Conservation (phyloP, 2,888 invertebrate species). For the Punctoribates punctum region DNA sequence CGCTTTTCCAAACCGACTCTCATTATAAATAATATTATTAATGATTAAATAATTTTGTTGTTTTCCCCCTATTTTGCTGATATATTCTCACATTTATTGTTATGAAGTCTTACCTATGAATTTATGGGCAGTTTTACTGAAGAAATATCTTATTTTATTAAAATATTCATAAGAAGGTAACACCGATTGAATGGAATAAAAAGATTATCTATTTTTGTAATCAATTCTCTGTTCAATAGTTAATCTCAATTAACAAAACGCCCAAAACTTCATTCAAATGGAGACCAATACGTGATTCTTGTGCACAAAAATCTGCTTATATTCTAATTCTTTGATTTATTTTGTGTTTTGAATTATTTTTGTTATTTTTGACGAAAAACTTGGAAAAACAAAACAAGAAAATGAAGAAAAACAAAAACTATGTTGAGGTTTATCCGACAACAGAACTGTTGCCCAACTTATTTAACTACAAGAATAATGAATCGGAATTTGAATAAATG, state of each 20-base stretch:
- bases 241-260: constrained; percentile 7
- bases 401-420: not conserved
- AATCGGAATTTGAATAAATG: not conserved
- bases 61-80: not conserved
- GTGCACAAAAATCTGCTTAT: not conserved
- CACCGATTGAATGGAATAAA: not conserved
- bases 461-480: not conserved
- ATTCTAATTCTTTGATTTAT: not conserved
- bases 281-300: not conserved
- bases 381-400: not conserved
- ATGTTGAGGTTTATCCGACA: not conserved
- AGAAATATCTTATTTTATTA: constrained; percentile 9
- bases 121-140: not conserved
- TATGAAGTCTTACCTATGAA: not conserved
- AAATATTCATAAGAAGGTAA: constrained; percentile 9
- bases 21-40: not conserved
- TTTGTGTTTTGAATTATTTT: not conserved
- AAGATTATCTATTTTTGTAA: not conserved
- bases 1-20: not conserved
- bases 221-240: not conserved
- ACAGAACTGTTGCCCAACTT: not conserved
- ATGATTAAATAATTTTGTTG: not conserved
- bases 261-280: not conserved
- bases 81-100: constrained; percentile 7
- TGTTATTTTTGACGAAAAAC: not conserved